Conservation (phyloP, 2,797 vertebrate species). For the Decapterus maruadsi region DNA sequence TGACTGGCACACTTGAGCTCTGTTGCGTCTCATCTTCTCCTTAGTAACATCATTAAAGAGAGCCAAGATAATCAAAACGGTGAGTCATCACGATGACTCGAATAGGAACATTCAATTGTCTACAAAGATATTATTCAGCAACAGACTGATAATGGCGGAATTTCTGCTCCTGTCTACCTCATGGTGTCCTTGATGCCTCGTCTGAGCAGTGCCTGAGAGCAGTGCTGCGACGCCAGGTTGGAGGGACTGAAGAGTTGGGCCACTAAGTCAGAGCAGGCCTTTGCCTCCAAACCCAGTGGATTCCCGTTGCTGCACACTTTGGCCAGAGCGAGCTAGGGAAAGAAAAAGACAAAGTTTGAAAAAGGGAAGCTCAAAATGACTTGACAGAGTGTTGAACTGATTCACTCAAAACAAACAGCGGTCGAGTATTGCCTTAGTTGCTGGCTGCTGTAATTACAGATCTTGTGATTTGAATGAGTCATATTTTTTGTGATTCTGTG, state of each 20-base stretch:
- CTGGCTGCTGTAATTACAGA: constrained; percentile 19
- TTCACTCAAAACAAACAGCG: not conserved
- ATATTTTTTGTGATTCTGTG: constrained; percentile 36
- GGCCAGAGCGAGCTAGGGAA: constrained; percentile 89
- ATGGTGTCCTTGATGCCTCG: constrained; percentile 96
- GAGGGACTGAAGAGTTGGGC: constrained; percentile 90
- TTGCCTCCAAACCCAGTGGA: constrained; percentile 89
- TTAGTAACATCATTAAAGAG: constrained; percentile 31
- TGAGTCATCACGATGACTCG: constrained; percentile 33
- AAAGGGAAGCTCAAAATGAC: not conserved
- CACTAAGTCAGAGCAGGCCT: constrained; percentile 86
- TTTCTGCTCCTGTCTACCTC: constrained; percentile 86
- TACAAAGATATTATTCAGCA: constrained; percentile 13
- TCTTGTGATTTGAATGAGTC: constrained; percentile 44
- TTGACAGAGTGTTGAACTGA: constrained; percentile 19
- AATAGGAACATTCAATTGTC: not conserved
- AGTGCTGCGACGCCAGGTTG: constrained; percentile 80
- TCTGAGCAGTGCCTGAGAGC: constrained; percentile 84
- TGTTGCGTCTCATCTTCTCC: not conserved
- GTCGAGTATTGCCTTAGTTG: not conserved
- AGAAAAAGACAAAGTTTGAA: constrained; percentile 1
- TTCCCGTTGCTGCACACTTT: constrained; percentile 91
- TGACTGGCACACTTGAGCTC: not conserved
- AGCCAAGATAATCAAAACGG: constrained; percentile 23
- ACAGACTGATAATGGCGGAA: not conserved